These are phyloP conservation scores for Gymnopithys bicolor DNA, from an alignment of 2,797 vertebrate species.

Conservation along the genomic window DNA sequence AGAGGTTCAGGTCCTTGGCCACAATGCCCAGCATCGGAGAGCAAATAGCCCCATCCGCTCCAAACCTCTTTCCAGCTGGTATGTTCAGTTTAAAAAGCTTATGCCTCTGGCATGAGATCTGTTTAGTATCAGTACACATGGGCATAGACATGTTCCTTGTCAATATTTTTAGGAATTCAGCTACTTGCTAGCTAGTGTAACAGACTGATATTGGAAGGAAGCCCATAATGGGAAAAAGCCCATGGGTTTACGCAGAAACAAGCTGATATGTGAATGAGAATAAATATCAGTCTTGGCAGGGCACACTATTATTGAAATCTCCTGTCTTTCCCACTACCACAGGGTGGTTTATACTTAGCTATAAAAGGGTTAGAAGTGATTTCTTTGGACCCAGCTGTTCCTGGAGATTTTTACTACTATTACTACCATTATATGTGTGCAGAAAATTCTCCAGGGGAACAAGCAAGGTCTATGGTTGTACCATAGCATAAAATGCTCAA, in stretches of 20 bases:
- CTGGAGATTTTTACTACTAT: neutral
- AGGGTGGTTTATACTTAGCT: neutral
- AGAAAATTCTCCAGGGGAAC: neutral
- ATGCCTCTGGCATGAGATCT: neutral
- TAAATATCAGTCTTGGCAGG: neutral
- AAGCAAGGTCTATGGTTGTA: neutral
- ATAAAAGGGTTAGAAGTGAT: neutral
- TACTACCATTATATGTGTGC: neutral
- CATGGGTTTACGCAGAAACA: neutral
- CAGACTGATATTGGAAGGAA: neutral
- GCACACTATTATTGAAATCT: neutral
- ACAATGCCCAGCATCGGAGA: neutral
- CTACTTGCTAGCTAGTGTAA: neutral
- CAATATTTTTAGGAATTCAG: neutral
- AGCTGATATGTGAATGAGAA: neutral
- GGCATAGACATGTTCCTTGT: neutral
- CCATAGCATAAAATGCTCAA: neutral
- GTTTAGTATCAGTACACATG: neutral
- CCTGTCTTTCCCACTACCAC: neutral
- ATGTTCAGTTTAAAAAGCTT: neutral
- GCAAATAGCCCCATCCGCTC: fast-evolving
- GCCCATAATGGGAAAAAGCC: neutral
- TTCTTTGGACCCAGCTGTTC: neutral
- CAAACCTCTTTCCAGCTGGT: neutral
- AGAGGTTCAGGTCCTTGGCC: neutral